These are phyloP conservation scores for Actinostola sp. DNA, from an alignment of 92 coral and sea anemone species.

Conservation along the genomic window DNA sequence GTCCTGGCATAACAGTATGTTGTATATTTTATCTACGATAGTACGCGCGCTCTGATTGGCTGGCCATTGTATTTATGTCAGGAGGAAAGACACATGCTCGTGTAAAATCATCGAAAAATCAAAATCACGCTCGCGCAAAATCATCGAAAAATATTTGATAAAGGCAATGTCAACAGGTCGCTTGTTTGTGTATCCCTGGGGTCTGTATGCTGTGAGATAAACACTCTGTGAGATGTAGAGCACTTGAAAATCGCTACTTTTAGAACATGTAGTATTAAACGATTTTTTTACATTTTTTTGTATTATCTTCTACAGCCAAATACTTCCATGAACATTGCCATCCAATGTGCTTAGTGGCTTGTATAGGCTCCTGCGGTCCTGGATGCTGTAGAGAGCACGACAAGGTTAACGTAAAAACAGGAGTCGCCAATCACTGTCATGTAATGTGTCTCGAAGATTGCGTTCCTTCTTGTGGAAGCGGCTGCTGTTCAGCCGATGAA, in stretches of 20 bases:
- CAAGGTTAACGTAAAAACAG: constrained; percentile 70
- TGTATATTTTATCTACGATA: background rate
- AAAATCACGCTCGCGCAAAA: no score
- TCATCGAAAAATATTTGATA: no score
- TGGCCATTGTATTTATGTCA: no score
- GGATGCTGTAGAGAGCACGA: constrained; percentile 94
- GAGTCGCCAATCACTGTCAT: constrained; percentile 87
- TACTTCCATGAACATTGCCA: constrained; percentile 87
- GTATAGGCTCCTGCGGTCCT: constrained; percentile 82
- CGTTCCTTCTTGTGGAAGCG: constrained; percentile 86
- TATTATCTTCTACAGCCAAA: constrained; percentile 53
- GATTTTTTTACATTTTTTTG: background rate
- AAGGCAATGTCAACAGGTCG: no score
- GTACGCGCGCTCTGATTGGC: no score
- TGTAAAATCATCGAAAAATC: no score
- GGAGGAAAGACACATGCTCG: no score
- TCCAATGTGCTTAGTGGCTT: constrained; percentile 72
- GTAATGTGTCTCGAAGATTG: constrained; percentile 68
- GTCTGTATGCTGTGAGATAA: no score
- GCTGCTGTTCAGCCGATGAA: constrained; percentile 85
- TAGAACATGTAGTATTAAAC: no score
- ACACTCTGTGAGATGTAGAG: no score
- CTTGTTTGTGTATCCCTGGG: no score
- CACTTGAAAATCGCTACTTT: no score
- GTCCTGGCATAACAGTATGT: constrained; percentile 76